phyloP scores from a whole-genome alignment of 2,113 vertebrate species.

The Colinus virginianus region DNA sequence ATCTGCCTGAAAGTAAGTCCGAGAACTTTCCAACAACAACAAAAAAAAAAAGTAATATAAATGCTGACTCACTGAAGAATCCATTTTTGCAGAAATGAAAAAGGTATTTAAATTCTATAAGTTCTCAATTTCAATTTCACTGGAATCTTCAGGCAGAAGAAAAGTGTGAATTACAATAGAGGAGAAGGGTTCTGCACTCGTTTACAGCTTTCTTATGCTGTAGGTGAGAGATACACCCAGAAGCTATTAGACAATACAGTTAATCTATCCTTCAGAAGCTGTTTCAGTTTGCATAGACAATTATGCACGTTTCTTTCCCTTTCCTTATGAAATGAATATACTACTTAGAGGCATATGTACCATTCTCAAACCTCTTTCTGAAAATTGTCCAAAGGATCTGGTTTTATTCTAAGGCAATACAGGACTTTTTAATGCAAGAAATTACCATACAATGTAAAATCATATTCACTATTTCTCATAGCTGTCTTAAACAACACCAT shows the following conservation, averaged over 20 bases:
- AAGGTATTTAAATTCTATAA: neutral
- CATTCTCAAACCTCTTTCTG: neutral
- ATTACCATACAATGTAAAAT: neutral
- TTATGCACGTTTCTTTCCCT: neutral
- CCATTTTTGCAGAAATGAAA: neutral
- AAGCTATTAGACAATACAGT: neutral
- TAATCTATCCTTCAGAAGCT: neutral
- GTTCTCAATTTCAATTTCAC: neutral
- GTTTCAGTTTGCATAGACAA: neutral
- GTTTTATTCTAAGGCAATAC: neutral
- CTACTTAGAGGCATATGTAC: neutral
- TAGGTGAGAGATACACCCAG: neutral
- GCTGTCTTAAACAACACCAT: neutral
- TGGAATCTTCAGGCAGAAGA: neutral
- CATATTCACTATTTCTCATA: neutral
- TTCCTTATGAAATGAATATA: neutral
- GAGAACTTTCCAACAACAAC: neutral
- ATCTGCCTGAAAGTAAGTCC: neutral
- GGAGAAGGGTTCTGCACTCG: neutral
- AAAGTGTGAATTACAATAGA: neutral
- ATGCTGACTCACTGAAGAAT: neutral
- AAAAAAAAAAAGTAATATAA: neutral
- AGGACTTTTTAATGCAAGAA: neutral
- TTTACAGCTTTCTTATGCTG: neutral
- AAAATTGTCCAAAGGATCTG: neutral